Conservation (phyloP, 2,888 invertebrate species). For the Toxonevra muliebris region DNA sequence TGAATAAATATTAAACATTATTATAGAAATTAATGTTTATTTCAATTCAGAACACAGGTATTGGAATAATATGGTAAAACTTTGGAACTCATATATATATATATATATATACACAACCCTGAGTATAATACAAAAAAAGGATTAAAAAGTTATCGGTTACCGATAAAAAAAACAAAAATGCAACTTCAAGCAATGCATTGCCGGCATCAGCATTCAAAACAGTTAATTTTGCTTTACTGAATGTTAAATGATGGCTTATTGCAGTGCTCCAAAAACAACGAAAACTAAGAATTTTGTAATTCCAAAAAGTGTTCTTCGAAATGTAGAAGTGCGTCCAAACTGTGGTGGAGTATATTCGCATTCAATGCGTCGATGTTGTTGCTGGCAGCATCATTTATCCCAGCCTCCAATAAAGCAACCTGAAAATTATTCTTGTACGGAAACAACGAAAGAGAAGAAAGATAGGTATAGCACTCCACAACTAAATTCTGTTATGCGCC, state of each 20-base stretch:
- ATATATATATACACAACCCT: too few species aligned
- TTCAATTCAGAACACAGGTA: too few species aligned
- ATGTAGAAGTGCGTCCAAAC: constrained; percentile 37
- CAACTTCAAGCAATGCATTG: background rate
- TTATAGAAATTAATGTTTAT: too few species aligned
- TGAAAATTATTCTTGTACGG: constrained; percentile 6
- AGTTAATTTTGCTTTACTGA: background rate
- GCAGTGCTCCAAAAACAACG: background rate
- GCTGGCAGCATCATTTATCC: background rate
- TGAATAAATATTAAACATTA: too few species aligned
- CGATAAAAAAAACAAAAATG: too few species aligned
- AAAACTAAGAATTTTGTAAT: background rate
- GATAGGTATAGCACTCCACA: constrained; percentile 44
- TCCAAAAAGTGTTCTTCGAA: constrained; percentile 72
- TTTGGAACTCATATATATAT: too few species aligned
- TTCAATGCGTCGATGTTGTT: background rate
- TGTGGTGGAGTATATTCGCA: constrained; percentile 13
- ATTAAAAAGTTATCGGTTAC: too few species aligned
- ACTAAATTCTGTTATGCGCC: constrained; percentile 47
- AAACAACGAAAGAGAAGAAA: constrained; percentile 27
- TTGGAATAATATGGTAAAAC: too few species aligned
- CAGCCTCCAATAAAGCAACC: background rate
- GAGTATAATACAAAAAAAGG: too few species aligned
- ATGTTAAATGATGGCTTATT: background rate
- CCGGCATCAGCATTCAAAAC: background rate